Base-by-base conservation (phyloP, 2,888 invertebrate genomes). In the Melolontha melolontha region DNA sequence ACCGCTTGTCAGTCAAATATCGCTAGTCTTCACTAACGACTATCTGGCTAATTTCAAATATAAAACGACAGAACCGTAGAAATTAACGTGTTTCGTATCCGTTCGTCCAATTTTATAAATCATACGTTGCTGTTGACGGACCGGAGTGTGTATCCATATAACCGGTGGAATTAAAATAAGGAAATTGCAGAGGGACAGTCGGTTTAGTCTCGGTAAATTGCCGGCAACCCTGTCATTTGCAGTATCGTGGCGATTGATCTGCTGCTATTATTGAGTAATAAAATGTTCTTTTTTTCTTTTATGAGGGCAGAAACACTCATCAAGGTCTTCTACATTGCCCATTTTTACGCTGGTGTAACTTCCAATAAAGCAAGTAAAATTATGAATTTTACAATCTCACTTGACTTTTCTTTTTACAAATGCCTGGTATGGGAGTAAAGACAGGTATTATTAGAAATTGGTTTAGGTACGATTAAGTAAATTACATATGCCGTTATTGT, bases 241-340 rank as follows among this genome's bases (percentile, higher is more conserved):
- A 73, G 75, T 73, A 75, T 76, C 76, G 73, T 74, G 64, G 67
- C 73, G 70, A 72, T 72, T 66, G 71, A 71, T 71, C 71, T 70
- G 71, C 75, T 40, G 57, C 59, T 72, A 76, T 76, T 76, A 76
- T 76, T 76, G 76, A 75, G 76, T 75, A 76, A 76, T 76, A 76
- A 76, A 76, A 76, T 74, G 74, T 34, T 73, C 74, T 73, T 74
- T 76, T 74, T 67, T 63, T 47, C 54, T 44, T 52, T 57, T 50
- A 57, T 10, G 66, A 51, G 12, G 41, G 41, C 51, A 59, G n/a
- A 41, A 71, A 75, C 71, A 72, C 74, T 74, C 73, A 47, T 59
- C 59, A 73, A 70, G 69, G 57, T 17, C 50, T 40, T 22, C 10
- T 41, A 55, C 49, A 59, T 50, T 66, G 49, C 39, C 49, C 49